These are phyloP conservation scores for Eupsittula cactorum DNA, from an alignment of 2,113 vertebrate species.

Conservation along the genomic window DNA sequence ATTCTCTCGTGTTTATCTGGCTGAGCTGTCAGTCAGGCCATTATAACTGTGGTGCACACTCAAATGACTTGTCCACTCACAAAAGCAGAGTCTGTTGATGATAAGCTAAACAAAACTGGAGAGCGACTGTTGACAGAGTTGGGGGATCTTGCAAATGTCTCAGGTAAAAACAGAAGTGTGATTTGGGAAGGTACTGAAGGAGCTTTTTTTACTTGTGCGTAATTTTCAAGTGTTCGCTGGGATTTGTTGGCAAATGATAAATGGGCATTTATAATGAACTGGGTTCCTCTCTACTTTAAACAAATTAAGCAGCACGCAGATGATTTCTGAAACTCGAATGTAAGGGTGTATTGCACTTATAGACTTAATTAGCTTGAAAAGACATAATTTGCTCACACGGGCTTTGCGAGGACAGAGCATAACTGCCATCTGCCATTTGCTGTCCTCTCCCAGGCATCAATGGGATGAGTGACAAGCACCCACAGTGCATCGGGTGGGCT, in stretches of 20 bases:
- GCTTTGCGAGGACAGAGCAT: background rate
- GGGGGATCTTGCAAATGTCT: conserved; percentile 47
- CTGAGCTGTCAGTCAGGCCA: conserved; percentile 82
- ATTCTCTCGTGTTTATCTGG: conserved; percentile 85
- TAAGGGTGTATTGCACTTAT: background rate
- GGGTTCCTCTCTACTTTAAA: conserved; percentile 36
- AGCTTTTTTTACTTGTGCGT: background rate
- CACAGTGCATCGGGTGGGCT: background rate
- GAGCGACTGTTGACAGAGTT: conserved; percentile 60
- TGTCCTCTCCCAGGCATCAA: rapidly evolving
- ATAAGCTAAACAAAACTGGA: conserved; percentile 75
- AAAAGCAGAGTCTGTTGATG: conserved; percentile 76
- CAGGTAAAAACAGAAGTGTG: conserved; percentile 37
- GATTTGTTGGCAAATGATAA: background rate
- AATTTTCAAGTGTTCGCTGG: background rate
- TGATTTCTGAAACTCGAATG: conserved; percentile 18
- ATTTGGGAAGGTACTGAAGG: background rate
- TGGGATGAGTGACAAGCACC: background rate
- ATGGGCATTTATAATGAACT: background rate
- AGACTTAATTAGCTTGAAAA: conserved; percentile 37
- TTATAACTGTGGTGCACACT: conserved; percentile 81
- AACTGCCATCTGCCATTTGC: background rate
- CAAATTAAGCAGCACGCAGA: background rate
- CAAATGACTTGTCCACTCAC: conserved; percentile 83
- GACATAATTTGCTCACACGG: background rate